A percentile compares a stretch with the other conserved stretches of the same genome.
phyloP scores from a whole-genome alignment of 2,797 vertebrate genomes.

The Tapera naevia region DNA sequence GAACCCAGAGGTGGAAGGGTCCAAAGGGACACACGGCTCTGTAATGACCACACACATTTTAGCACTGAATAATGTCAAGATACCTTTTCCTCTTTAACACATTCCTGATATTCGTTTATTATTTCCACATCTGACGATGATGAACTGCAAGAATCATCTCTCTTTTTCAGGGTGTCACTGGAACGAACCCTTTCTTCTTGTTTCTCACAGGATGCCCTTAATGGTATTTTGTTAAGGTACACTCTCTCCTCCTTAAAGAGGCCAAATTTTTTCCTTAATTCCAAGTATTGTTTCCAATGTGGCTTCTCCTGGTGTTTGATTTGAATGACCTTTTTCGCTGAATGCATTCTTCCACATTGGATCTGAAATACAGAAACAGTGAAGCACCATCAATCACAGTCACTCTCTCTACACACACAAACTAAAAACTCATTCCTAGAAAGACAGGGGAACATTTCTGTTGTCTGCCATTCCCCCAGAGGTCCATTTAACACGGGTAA shows the following conservation, averaged over 20 bases:
- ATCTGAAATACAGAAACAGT: slow-evolving; percentile 72
- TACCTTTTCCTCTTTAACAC: slow-evolving; percentile 70
- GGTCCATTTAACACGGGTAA: not conserved
- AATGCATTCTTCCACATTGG: slow-evolving; percentile 64
- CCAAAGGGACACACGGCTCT: not conserved
- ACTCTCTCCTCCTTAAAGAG: slow-evolving; percentile 76
- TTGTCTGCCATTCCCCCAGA: not conserved
- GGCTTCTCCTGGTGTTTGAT: slow-evolving; percentile 28
- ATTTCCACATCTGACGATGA: not conserved
- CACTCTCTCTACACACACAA: not conserved
- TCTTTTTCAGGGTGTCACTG: slow-evolving; percentile 38
- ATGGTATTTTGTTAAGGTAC: slow-evolving; percentile 70
- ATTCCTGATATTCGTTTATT: not conserved
- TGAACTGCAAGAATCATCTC: not conserved
- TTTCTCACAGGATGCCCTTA: not conserved
- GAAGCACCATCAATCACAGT: slow-evolving; percentile 27
- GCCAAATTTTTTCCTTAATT: slow-evolving; percentile 74
- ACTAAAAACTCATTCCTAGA: not conserved
- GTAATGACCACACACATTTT: not conserved
- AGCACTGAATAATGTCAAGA: not conserved
- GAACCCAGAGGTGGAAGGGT: not conserved
- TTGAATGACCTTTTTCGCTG: slow-evolving; percentile 14
- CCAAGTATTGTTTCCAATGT: slow-evolving; percentile 55
- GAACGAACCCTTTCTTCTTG: slow-evolving; percentile 24
- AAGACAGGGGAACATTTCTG: not conserved